Evolutionary conservation across 2,113 vertebrate species (phyloP).

Genomic region (Diadophis punctatus): DNA sequence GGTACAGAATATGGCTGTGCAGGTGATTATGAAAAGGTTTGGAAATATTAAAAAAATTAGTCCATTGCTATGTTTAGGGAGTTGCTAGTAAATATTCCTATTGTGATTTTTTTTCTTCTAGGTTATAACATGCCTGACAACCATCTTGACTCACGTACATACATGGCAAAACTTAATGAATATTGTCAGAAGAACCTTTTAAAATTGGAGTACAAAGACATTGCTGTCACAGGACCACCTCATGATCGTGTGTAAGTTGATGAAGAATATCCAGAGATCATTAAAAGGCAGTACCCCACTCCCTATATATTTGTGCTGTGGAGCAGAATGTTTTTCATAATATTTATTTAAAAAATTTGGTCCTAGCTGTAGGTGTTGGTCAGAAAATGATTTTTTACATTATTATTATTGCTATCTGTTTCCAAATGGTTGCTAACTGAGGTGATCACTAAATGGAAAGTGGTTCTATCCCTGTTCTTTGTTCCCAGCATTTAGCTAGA

Average conservation of each 20-base stretch:
- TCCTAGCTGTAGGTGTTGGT: not conserved
- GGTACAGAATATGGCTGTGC: not conserved
- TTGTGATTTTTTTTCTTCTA: not conserved
- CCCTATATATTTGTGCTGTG: not conserved
- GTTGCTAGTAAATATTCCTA: not conserved
- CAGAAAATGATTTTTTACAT: not conserved
- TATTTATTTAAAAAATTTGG: not conserved
- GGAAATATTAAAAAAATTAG: not conserved
- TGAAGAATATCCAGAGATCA: rapidly evolving
- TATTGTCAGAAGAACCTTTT: constrained; percentile 21
- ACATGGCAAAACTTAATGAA: constrained; percentile 42
- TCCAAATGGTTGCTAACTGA: not conserved
- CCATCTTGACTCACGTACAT: not conserved
- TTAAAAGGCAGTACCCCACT: too few relatives aligned
- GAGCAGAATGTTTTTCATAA: not conserved
- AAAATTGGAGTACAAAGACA: rapidly evolving
- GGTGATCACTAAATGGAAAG: not conserved
- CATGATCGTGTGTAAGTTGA: constrained; percentile 60
- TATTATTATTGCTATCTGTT: not conserved
- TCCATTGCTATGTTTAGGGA: not conserved
- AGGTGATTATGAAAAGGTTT: not conserved
- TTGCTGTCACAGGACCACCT: not conserved
- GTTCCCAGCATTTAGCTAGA: not conserved
- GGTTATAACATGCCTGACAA: constrained; percentile 8
- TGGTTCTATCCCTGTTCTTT: not conserved